phyloP scores from a whole-genome alignment of 2,888 invertebrate species.

The Tetheella fluctuosa region DNA sequence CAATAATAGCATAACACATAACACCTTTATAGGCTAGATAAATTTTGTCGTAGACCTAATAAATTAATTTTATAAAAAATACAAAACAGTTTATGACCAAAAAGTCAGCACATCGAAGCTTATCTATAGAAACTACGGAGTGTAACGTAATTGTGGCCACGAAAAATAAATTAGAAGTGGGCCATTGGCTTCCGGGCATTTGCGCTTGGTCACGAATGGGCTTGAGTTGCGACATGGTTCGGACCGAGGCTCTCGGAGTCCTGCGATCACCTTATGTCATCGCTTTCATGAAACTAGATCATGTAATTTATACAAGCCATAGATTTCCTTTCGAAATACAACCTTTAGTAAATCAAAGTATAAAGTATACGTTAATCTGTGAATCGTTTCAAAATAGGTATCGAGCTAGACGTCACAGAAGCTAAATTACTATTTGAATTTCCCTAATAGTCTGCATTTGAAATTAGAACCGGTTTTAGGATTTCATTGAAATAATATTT shows the following conservation, averaged over 20 bases:
- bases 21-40: too few species aligned
- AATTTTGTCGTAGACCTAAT: neutral
- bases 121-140: slow-evolving; percentile 20
- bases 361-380: slow-evolving; percentile 8
- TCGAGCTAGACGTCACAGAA: neutral
- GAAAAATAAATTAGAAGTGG: slow-evolving; percentile 67
- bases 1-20: neutral
- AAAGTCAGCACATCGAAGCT: slow-evolving; percentile 9
- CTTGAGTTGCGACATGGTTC: slow-evolving; percentile 54
- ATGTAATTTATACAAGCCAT: slow-evolving; percentile 33
- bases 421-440: slow-evolving; percentile 4
- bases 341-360: slow-evolving; percentile 17
- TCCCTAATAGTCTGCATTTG: neutral
- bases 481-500: too few species aligned
- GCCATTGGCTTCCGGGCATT: slow-evolving; percentile 76
- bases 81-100: neutral
- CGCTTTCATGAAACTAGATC: slow-evolving; percentile 51
- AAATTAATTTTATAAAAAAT: neutral
- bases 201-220: slow-evolving; percentile 68
- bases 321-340: slow-evolving; percentile 35
- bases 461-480: too few species aligned
- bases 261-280: slow-evolving; percentile 56
- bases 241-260: slow-evolving; percentile 36
- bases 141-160: slow-evolving; percentile 56
- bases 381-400: slow-evolving; percentile 12